Evolutionary conservation across 2,888 invertebrate species (phyloP), one percentile per base, ranked within the genome.

Genomic region (Bedellia somnulentella): DNA sequence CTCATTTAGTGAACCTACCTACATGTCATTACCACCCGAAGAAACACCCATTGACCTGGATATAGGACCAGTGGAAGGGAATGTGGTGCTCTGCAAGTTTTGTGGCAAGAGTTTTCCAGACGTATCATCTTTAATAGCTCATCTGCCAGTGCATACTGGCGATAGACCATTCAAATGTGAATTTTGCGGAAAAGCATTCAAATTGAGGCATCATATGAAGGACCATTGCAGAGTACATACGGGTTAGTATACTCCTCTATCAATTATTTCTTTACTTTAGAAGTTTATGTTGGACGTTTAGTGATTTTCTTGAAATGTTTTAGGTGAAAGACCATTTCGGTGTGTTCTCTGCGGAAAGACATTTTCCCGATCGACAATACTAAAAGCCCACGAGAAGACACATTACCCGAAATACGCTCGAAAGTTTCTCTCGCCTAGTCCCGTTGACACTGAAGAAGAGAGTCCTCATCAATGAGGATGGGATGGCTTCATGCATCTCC

Each of bases 141-240:
- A 92, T 64, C 79, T 92, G 56, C 91, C 91, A 36, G 89, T 88
- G 41, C 93, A 93, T 66, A 92, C 92, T 35, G 92, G 92, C 42
- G 92, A 93, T 57, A 79, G 92, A 53, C 92, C 92, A 35, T 93
- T 92, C 73, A 92, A 91, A 76, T 93, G 92, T 79, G 92, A 93
- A 67, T 93, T 91, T 77, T 93, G 93, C 71, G 92, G 92, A 41
- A 93, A 93, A 75, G 92, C 92, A 46, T 93, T 93, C 80, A 93
- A 93, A 63, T 77, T 93, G 54, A 81, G 92, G 39, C 92, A 93
- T 63, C 92, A 93, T 77, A 92, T 93, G 92, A 93, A 93, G 75
- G 92, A 93, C 78, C 93, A 93, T 62, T 92, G 91, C 77, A 85
- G 92, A 53, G 92, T 93, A 39, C 93, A 93, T 63, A 93, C 92